Percentiles rank a stretch among this genome's conserved stretches.
Evolutionary conservation across 2,888 invertebrate species (phyloP).

Genomic region (Ctenicera cuprea): DNA sequence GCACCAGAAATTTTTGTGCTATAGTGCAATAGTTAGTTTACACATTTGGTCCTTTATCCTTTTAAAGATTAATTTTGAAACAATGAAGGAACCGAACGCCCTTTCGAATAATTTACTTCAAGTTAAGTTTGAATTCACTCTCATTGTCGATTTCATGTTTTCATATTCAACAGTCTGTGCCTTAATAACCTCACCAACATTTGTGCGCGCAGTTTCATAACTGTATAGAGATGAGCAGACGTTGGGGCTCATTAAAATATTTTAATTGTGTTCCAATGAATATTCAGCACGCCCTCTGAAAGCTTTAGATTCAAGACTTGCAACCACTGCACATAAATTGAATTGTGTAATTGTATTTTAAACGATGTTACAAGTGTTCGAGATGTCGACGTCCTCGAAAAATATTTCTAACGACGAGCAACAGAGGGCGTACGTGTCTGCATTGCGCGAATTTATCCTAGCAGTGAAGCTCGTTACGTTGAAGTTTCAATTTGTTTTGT

Average conservation of each 20-base stretch:
- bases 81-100: no score
- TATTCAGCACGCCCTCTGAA: constrained; percentile 61
- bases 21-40: no score
- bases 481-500: no score
- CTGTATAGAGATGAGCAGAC: constrained; percentile 49
- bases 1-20: no score
- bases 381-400: not conserved
- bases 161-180: constrained; percentile 21
- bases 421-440: not conserved
- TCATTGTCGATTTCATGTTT: not conserved
- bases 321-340: constrained; percentile 45
- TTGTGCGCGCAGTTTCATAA: constrained; percentile 43
- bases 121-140: constrained; percentile 39
- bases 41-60: no score
- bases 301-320: constrained; percentile 15
- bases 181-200: constrained; percentile 40
- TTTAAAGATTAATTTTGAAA: no score
- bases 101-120: no score
- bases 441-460: not conserved
- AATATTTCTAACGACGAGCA: not conserved
- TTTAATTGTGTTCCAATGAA: constrained; percentile 70
- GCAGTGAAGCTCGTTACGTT: no score
- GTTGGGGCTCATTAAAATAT: constrained; percentile 68
- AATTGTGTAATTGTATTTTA: constrained; percentile 48
- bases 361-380: constrained; percentile 33